Evolutionary conservation across 2,888 invertebrate species (phyloP).

Genomic region (Coelopa pilipes): DNA sequence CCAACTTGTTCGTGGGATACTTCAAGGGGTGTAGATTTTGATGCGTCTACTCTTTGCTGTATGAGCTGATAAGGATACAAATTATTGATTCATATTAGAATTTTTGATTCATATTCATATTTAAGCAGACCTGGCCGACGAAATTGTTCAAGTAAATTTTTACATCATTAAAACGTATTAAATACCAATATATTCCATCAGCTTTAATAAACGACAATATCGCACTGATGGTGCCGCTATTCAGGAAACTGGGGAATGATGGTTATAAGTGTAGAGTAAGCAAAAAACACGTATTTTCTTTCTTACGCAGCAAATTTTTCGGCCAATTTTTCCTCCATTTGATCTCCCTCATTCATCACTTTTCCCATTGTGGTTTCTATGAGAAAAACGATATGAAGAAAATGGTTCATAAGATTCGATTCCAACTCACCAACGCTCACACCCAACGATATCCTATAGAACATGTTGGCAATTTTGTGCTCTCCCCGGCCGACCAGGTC

Average conservation of each 20-base stretch:
- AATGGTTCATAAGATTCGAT: too few species aligned
- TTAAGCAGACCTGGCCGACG: slow-evolving; percentile 12
- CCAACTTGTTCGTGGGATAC: not conserved
- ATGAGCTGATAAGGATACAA: not conserved
- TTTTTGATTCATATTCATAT: not conserved
- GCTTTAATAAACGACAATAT: not conserved
- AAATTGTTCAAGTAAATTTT: slow-evolving; percentile 15
- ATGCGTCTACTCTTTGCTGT: not conserved
- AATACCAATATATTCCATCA: not conserved
- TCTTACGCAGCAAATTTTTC: slow-evolving; percentile 36
- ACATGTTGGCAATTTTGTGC: slow-evolving; percentile 30
- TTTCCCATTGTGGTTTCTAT: slow-evolving; percentile 47
- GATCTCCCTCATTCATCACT: slow-evolving; percentile 36
- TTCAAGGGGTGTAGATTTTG: too few species aligned
- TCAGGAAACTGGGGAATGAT: too few species aligned
- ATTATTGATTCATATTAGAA: not conserved
- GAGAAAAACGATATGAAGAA: too few species aligned
- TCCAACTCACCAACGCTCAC: slow-evolving; percentile 38
- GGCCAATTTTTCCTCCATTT: slow-evolving; percentile 36
- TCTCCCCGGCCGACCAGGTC: slow-evolving; percentile 31
- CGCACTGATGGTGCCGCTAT: too few species aligned
- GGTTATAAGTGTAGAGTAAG: too few species aligned
- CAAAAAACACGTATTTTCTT: too few species aligned
- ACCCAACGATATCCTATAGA: slow-evolving; percentile 33
- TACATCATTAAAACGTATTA: not conserved